phyloP scores from a whole-genome alignment of 2,113 vertebrate genomes.

The Scophthalmus maximus region DNA sequence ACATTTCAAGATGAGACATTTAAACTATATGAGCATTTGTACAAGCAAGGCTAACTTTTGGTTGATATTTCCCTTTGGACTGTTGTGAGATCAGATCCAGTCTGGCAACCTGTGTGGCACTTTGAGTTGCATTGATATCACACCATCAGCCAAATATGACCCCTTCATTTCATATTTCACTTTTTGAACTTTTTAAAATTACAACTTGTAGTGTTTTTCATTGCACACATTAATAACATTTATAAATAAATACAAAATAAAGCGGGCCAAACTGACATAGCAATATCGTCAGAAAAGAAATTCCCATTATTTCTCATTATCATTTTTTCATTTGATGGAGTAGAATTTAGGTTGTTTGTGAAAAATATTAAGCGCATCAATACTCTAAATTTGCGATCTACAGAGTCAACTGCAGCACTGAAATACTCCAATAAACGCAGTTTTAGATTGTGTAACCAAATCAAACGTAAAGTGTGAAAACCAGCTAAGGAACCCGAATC shows the following conservation, averaged over 20 bases:
- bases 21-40: slow-evolving; percentile 69
- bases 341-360: slow-evolving; percentile 22
- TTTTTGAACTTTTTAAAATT: neutral
- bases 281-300: neutral
- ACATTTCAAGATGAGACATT: slow-evolving; percentile 60
- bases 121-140: slow-evolving; percentile 70
- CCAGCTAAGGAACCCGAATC: slow-evolving; percentile 9
- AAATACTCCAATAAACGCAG: slow-evolving; percentile 3
- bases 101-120: slow-evolving; percentile 70
- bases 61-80: slow-evolving; percentile 65
- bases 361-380: slow-evolving; percentile 29
- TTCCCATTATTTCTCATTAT: neutral
- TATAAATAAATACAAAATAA: slow-evolving; percentile 18
- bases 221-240: slow-evolving; percentile 17
- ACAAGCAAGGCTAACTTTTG: slow-evolving; percentile 73
- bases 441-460: too few relatives aligned
- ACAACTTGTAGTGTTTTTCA: slow-evolving; percentile 5
- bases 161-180: slow-evolving; percentile 16
- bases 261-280: neutral
- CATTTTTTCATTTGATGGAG: neutral
- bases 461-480: neutral
- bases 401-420: slow-evolving; percentile 4
- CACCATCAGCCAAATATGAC: slow-evolving; percentile 56
- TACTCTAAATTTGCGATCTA: slow-evolving; percentile 13
- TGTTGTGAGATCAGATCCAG: slow-evolving; percentile 48